phyloP scores from a whole-genome alignment of 2,888 invertebrate species.

The Rhamphomyia laevipes region DNA sequence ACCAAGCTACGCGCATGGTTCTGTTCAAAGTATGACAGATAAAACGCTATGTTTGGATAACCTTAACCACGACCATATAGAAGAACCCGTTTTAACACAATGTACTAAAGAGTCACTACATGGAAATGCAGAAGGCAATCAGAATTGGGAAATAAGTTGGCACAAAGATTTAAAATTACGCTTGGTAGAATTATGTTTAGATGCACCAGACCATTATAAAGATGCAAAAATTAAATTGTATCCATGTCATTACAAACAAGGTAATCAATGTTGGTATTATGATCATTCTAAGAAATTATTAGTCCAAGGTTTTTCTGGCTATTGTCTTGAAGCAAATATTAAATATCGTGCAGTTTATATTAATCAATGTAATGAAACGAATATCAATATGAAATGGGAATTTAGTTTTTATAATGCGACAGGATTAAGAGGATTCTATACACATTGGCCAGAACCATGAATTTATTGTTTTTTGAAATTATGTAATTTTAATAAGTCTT shows the following conservation, averaged over 20 bases:
- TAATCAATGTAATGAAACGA: conserved; percentile 44
- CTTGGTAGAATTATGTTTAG: conserved; percentile 62
- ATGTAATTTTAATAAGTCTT: no score
- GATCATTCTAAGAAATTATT: conserved; percentile 45
- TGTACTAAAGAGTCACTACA: conserved; percentile 19
- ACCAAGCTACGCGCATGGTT: conserved; percentile 66
- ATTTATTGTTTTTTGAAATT: no score
- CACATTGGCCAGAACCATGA: no score
- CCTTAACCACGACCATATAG: conserved; percentile 38
- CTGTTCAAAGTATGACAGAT: conserved; percentile 50
- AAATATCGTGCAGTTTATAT: conserved; percentile 48
- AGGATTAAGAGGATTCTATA: conserved; percentile 27
- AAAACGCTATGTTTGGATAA: conserved; percentile 64
- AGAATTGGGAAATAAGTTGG: conserved; percentile 33
- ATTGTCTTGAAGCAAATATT: conserved; percentile 65
- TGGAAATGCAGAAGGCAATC: conserved; percentile 27
- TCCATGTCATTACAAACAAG: conserved; percentile 79
- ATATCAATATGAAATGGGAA: conserved; percentile 31
- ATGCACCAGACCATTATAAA: conserved; percentile 57
- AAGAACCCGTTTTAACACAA: no score
- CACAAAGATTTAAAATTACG: conserved; percentile 34
- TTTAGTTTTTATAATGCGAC: conserved; percentile 29
- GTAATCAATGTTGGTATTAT: conserved; percentile 88
- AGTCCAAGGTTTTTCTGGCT: conserved; percentile 44
- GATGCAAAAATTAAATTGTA: conserved; percentile 69